These are phyloP conservation scores for Cephus nigrinus DNA, from an alignment of 2,888 invertebrate species.

Conservation along the genomic window DNA sequence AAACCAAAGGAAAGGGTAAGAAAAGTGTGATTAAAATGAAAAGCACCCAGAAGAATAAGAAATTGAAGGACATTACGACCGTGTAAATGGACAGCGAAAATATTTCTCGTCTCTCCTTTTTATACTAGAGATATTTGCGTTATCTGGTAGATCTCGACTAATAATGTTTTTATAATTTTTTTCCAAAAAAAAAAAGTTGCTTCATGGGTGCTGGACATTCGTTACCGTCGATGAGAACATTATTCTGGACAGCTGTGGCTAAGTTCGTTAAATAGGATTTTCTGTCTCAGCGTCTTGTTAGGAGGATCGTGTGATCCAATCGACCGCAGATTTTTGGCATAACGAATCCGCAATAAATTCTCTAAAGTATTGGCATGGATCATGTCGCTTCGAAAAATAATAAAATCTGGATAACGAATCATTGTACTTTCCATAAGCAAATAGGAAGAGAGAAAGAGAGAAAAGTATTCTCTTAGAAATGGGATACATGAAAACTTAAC, in stretches of 20 bases:
- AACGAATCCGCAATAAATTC: background rate
- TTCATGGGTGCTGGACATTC: background rate
- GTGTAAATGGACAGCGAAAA: slow-evolving; percentile 1
- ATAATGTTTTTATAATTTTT: background rate
- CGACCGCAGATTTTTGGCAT: background rate
- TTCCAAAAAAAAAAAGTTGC: background rate
- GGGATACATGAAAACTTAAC: background rate
- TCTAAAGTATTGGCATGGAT: background rate
- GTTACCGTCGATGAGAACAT: background rate
- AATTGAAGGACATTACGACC: slow-evolving; percentile 24
- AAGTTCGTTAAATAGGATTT: background rate
- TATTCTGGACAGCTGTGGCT: background rate
- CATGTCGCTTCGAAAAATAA: background rate
- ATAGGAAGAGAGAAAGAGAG: background rate
- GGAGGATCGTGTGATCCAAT: background rate
- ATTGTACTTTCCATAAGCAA: background rate
- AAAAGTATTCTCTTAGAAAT: background rate
- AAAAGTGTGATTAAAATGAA: slow-evolving; percentile 44
- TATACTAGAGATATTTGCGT: background rate
- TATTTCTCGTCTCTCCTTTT: background rate
- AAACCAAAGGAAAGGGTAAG: slow-evolving; percentile 37
- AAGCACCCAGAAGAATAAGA: slow-evolving; percentile 39
- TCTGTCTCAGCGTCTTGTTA: background rate
- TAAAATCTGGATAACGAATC: background rate
- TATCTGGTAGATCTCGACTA: background rate